Percentiles rank a stretch among this genome's conserved stretches.
Evolutionary conservation across 2,797 vertebrate species (phyloP).

Genomic region (Parauchenoglanis punctatus): DNA sequence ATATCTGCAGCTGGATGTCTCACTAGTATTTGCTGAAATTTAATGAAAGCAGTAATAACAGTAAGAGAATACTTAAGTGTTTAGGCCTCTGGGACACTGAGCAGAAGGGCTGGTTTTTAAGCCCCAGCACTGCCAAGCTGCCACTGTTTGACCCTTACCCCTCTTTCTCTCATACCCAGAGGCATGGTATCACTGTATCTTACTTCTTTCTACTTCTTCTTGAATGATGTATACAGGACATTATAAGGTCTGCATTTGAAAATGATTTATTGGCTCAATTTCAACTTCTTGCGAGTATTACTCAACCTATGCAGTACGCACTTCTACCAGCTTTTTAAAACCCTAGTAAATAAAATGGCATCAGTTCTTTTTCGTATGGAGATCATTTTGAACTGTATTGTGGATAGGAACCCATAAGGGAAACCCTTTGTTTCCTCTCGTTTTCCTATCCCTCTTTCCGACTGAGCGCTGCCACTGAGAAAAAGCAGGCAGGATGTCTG

Average conservation of each 20-base stretch:
- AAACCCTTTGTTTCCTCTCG: neutral
- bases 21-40: neutral
- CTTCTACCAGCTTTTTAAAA: neutral
- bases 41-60: neutral
- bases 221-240: no score
- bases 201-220: neutral
- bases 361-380: neutral
- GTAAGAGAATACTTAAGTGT: neutral
- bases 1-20: neutral
- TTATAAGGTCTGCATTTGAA: neutral
- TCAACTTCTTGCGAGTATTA: neutral
- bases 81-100: neutral
- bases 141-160: neutral
- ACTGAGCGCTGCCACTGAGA: neutral
- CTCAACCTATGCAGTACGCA: neutral
- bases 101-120: neutral
- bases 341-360: neutral
- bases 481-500: conserved; percentile 32
- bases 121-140: neutral
- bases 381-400: neutral
- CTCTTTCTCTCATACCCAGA: neutral
- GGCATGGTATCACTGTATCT: neutral
- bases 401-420: neutral
- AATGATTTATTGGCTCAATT: neutral
- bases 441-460: neutral